A percentile compares a stretch with the other conserved stretches of the same genome.
Conservation (phyloP, 2,888 invertebrate genomes). For the Meandrusa payeni region DNA sequence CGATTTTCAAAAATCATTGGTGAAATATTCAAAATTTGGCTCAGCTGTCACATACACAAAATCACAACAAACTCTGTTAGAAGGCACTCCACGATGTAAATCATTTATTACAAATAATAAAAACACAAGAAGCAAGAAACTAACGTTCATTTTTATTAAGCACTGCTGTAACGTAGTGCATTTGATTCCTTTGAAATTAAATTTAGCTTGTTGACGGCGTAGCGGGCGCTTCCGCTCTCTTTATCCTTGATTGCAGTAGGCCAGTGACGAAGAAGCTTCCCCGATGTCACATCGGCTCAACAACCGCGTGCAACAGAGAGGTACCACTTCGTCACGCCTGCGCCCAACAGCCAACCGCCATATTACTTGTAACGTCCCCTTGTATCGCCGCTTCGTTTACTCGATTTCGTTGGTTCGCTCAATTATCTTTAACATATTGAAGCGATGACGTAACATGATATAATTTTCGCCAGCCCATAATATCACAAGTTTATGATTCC, state of each 20-base stretch:
- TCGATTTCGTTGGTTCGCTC: conserved; percentile 63
- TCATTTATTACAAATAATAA: too few species aligned
- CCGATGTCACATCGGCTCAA: conserved; percentile 33
- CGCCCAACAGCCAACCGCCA: conserved; percentile 50
- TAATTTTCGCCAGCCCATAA: conserved; percentile 27
- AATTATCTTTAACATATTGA: conserved; percentile 62
- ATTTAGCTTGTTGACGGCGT: conserved; percentile 49
- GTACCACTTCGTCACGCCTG: conserved; percentile 56
- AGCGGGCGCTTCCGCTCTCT: conserved; percentile 34
- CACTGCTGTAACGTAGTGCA: neutral
- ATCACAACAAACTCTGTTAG: too few species aligned
- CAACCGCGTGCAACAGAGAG: conserved; percentile 48
- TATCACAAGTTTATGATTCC: conserved; percentile 1
- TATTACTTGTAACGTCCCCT: conserved; percentile 52
- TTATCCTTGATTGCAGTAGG: conserved; percentile 48
- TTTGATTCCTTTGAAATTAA: conserved; percentile 45
- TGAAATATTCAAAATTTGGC: too few species aligned
- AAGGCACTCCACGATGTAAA: too few species aligned
- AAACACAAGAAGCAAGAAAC: too few species aligned
- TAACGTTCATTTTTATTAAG: too few species aligned
- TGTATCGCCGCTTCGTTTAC: conserved; percentile 30
- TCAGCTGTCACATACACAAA: too few species aligned
- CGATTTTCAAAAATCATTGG: too few species aligned
- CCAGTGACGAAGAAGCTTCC: conserved; percentile 30
- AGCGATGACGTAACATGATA: conserved; percentile 38